Conservation (phyloP, 2,113 vertebrate genomes). For the Rhinolophus ferrumequinum region DNA sequence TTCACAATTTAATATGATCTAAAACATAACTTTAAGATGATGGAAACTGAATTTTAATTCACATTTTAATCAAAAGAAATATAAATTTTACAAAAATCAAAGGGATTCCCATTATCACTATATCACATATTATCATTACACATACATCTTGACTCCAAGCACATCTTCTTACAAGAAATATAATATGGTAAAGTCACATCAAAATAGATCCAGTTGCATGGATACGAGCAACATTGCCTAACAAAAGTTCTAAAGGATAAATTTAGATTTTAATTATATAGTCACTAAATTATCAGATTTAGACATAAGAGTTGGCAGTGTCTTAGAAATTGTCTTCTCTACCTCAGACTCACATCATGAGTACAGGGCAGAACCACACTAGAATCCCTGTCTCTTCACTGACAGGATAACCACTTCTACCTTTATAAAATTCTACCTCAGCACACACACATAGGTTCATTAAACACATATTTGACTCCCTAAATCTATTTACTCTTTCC, state of each 20-base stretch:
- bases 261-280: not conserved
- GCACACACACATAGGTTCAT: not conserved
- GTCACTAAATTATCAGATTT: not conserved
- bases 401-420: not conserved
- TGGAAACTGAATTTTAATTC: not conserved
- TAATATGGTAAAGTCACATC: not conserved
- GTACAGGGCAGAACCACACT: not conserved
- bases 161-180: not conserved
- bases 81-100: not conserved
- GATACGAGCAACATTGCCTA: not conserved
- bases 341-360: not conserved
- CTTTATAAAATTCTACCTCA: not conserved
- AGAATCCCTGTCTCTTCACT: not conserved
- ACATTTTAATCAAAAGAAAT: not conserved
- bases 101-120: not conserved
- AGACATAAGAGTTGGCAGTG: not conserved
- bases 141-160: not conserved
- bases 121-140: not conserved
- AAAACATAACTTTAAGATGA: not conserved
- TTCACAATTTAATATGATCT: not conserved
- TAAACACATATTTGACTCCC: not conserved
- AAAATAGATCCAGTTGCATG: not conserved
- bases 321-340: not conserved
- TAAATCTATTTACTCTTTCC: not conserved
- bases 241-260: not conserved